phyloP scores from a whole-genome alignment of 2,797 vertebrate species.

The Sternarchorhynchus goeldii region DNA sequence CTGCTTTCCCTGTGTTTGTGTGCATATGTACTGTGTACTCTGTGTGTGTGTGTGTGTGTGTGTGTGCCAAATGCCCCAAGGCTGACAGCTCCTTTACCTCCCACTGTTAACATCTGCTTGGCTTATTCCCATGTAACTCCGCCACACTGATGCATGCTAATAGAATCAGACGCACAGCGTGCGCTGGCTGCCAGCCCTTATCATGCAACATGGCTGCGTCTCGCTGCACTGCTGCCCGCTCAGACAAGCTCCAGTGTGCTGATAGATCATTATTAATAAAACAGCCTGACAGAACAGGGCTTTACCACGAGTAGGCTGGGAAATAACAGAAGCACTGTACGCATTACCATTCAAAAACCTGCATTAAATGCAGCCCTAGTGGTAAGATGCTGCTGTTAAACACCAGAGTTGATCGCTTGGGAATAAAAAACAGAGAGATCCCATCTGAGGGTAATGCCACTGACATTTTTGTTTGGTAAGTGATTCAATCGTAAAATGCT shows the following conservation, averaged over 20 bases:
- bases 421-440: conserved; percentile 3
- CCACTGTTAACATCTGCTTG: conserved; percentile 88
- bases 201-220: conserved; percentile 54
- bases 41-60: conserved; percentile 53
- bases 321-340: neutral
- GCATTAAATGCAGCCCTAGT: neutral
- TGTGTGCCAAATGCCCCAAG: conserved; percentile 75
- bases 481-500: too few species aligned
- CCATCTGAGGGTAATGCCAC: neutral
- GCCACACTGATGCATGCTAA: conserved; percentile 57
- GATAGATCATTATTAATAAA: conserved; percentile 54
- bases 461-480: too few species aligned
- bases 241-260: conserved; percentile 28
- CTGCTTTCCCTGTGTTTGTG: conserved; percentile 81
- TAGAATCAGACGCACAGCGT: conserved; percentile 65
- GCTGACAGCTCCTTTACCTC: conserved; percentile 88
- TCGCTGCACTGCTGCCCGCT: conserved; percentile 29
- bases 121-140: conserved; percentile 64
- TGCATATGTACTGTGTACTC: conserved; percentile 57
- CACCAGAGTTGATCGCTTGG: neutral
- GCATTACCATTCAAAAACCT: neutral
- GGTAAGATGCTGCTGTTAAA: too few species aligned
- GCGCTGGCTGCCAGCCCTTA: conserved; percentile 60
- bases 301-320: neutral
- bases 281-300: conserved; percentile 12